Evolutionary conservation across 2,888 invertebrate genomes (phyloP), one percentile per base, ranked within the genome.

Genomic region (Meganola albula): DNA sequence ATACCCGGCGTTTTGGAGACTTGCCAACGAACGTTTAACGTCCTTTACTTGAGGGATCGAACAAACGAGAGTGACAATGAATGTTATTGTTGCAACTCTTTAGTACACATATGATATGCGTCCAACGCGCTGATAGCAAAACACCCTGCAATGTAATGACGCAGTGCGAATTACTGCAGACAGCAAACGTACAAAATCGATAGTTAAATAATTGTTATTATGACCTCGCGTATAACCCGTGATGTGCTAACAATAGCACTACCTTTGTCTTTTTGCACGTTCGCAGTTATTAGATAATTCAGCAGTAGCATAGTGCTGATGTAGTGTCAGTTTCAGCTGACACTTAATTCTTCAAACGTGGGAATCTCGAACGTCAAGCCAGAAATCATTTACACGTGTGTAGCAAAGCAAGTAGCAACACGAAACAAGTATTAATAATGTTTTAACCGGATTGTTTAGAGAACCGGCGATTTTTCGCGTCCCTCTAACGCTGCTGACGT

Each of bases 401-500:
- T n/a, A n/a, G n/a, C n/a, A n/a, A n/a, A n/a, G n/a, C n/a, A n/a
- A n/a, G n/a, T n/a, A n/a, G n/a, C n/a, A n/a, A n/a, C n/a, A n/a
- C n/a, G n/a, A n/a, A n/a, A n/a, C n/a, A n/a, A n/a, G n/a, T n/a
- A n/a, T n/a, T n/a, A n/a, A 63, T 7, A 62, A 71, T 63, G 55
- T 64, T 66, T 55, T 50, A 58, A 51, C 48, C 53, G 44, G 58
- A 61, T 59, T 64, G 68, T 69, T 69, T 66, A 68, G 65, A 46
- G 53, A 53, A 50, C 53, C 54, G 56, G 57, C 58, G 61, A 56
- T 67, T 71, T 71, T 76, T 70, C 62, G 58, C 58, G 53, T 46
- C 64, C 57, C 57, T 67, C 63, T 65, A 67, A 60, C 60, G 57
- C 60, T 56, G 61, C 65, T 79, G 78, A 78, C 78, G 77, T 78